phyloP scores from a whole-genome alignment of 2,113 vertebrate species.

The Scortum barcoo region DNA sequence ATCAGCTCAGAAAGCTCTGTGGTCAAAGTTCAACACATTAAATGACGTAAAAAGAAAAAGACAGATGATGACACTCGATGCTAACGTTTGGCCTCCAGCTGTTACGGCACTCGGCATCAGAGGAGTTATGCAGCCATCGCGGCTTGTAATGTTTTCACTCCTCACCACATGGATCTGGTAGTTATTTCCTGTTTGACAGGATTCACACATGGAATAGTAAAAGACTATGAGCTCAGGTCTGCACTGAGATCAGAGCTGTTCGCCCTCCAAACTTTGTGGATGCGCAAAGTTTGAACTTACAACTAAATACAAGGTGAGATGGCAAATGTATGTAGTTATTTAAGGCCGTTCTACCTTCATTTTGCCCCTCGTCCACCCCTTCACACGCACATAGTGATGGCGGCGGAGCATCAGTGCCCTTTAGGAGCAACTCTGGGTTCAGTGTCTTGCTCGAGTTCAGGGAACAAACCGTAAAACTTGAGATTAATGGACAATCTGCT shows the following conservation, averaged over 20 bases:
- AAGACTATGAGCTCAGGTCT: background rate
- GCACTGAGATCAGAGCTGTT: background rate
- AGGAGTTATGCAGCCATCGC: constrained; percentile 42
- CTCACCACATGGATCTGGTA: constrained; percentile 38
- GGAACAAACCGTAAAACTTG: too few relatives aligned
- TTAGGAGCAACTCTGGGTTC: too few relatives aligned
- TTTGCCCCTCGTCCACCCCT: too few relatives aligned
- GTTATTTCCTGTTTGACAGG: constrained; percentile 57
- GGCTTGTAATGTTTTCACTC: constrained; percentile 73
- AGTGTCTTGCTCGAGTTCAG: too few relatives aligned
- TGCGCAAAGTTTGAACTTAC: background rate
- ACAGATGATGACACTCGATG: constrained; percentile 52
- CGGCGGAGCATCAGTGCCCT: too few relatives aligned
- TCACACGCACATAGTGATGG: too few relatives aligned
- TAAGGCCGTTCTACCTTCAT: too few relatives aligned
- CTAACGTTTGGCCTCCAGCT: constrained; percentile 43
- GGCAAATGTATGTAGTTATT: too few relatives aligned
- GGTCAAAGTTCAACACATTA: constrained; percentile 48
- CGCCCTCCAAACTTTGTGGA: background rate
- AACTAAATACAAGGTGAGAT: background rate
- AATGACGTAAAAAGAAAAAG: constrained; percentile 48
- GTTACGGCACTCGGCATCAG: constrained; percentile 28
- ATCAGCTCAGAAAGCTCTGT: background rate
- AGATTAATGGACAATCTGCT: too few relatives aligned
- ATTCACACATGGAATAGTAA: constrained; percentile 49